Percentiles rank a stretch among this genome's conserved stretches.
Conservation (phyloP, 2,797 vertebrate species). For the Monodelphis domestica region DNA sequence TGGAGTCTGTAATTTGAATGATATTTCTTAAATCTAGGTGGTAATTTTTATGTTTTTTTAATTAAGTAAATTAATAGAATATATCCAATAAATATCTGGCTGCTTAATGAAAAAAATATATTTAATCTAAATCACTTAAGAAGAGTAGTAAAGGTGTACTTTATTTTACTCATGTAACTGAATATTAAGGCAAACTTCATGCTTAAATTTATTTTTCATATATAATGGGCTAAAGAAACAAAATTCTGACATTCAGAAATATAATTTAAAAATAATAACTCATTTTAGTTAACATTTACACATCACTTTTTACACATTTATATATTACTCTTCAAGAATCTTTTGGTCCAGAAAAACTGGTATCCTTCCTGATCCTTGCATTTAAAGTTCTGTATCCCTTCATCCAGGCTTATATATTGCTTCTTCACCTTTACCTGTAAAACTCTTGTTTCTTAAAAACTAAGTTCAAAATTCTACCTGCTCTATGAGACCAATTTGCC, state of each 20-base stretch:
- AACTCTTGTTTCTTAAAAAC: no score
- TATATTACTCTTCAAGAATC: no score
- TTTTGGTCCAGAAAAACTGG: background rate
- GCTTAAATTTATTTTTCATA: background rate
- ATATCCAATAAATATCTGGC: no score
- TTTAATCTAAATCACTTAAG: background rate
- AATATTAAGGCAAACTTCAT: no score
- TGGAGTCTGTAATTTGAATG: background rate
- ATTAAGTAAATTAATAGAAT: background rate
- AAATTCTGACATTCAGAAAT: background rate
- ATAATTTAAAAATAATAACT: background rate
- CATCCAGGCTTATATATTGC: no score
- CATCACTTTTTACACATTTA: no score
- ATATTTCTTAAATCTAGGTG: background rate
- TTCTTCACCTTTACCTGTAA: no score
- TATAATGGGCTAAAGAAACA: background rate
- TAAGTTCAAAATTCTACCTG: no score
- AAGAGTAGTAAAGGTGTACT: background rate
- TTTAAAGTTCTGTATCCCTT: no score
- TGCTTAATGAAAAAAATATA: background rate
- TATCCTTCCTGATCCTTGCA: background rate
- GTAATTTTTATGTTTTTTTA: background rate
- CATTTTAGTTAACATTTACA: background rate
- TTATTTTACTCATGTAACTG: background rate
- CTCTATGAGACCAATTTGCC: slow-evolving; percentile 32